phyloP scores from a whole-genome alignment of 2,797 vertebrate species.

The Cynodonichthys magdalenae region DNA sequence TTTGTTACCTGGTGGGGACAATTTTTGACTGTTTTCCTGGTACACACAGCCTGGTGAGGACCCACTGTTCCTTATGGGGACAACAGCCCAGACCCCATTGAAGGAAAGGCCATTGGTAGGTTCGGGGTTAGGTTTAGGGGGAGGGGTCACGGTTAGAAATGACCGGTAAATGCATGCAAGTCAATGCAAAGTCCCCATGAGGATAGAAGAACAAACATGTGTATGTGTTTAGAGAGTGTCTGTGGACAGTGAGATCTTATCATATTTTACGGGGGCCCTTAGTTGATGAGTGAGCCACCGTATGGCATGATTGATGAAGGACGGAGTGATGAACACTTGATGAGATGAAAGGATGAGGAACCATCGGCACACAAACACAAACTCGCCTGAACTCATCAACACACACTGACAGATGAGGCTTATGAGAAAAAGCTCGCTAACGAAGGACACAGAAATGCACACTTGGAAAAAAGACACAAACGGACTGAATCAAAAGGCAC shows the following conservation, averaged over 20 bases:
- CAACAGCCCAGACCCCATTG: too few relatives aligned
- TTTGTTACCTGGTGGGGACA: too few relatives aligned
- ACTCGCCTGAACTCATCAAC: conserved; percentile 20
- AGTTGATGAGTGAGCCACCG: conserved; percentile 65
- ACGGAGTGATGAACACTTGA: conserved; percentile 73
- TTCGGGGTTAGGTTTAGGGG: too few relatives aligned
- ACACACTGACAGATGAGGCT: conserved; percentile 28
- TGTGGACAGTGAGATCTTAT: conserved; percentile 65
- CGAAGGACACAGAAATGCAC: conserved; percentile 19
- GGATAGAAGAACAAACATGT: neutral
- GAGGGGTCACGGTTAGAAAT: too few relatives aligned
- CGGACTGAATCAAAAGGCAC: conserved; percentile 27
- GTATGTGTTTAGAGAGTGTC: conserved; percentile 26
- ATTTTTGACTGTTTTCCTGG: too few relatives aligned
- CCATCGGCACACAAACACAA: conserved; percentile 43
- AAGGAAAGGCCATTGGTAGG: too few relatives aligned
- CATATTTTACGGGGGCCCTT: conserved; percentile 58
- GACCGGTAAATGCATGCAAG: too few relatives aligned
- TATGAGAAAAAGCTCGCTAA: conserved; percentile 37
- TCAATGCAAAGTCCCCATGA: too few relatives aligned
- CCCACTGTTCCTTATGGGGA: too few relatives aligned
- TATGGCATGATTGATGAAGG: conserved; percentile 73
- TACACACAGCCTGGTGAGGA: too few relatives aligned
- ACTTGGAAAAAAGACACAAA: conserved; percentile 36
- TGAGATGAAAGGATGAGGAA: conserved; percentile 77